Base-by-base conservation (phyloP, 2,888 invertebrate genomes). In the Rhingia campestris region DNA sequence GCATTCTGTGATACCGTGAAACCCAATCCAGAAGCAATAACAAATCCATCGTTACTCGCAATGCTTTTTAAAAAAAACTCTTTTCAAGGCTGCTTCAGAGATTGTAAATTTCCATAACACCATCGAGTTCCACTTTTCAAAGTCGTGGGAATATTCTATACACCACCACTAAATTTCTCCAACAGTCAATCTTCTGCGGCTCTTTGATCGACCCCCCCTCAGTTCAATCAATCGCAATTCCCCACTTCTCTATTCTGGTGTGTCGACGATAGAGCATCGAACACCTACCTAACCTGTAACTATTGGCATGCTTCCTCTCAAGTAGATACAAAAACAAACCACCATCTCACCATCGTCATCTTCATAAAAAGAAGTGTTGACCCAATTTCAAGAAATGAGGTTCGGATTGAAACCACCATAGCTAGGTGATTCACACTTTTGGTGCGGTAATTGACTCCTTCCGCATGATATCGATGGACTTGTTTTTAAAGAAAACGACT, bases 401-500 rank as follows among this genome's bases (percentile, higher is more conserved):
- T 54, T 54, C 53, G 35, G 22, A n/a, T 35, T 54, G 33, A 6
- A 54, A 35, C 6, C n/a, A 7, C 35, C 7, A 41, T 10, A 10
- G 4, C 54, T 54, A 6, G 54, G 54, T 54, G 54, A 54, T 54
- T 35, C 35, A 54, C 54, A 54, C 54, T 54, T 54, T 54, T 54
- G 49, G 54, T 54, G 54, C 54, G 33, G 54, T 54, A 54, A 54
- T 35, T 54, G 54, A 54, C 33, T 54, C 53, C 53, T 47, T 33
- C 32, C 32, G 33, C 12, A 22, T 32, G 5, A n/a, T 22, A 35
- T 6, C 30, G 51, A 33, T 45, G 41, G 32, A 66, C 64, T 47
- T 66, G 64, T 74, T 74, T 49, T 51, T 12, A 56, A 56, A 75
- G 66, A 66, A 37, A 66, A 51, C 35, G 49, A 51, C 37, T 75